Percentiles rank a stretch among this genome's conserved stretches.
Conservation (phyloP, 1,140 invertebrate species). For the Hylyphantes graminicola region DNA sequence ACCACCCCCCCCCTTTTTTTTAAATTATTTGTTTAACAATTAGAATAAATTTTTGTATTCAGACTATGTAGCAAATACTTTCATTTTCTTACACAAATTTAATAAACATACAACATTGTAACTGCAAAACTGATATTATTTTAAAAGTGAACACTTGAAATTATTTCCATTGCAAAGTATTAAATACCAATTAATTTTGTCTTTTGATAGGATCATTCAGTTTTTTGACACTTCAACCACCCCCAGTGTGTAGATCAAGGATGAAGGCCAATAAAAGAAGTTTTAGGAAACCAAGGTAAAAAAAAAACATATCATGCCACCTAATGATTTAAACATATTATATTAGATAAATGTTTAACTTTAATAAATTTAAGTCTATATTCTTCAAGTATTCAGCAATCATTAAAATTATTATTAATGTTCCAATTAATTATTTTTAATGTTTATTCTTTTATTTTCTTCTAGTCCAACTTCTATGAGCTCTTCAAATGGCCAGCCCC, state of each 20-base stretch:
- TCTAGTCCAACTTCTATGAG: constrained; percentile 66
- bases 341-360: no score
- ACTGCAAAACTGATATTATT: no score
- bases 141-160: not conserved
- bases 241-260: constrained; percentile 63
- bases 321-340: no score
- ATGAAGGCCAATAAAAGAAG: constrained; percentile 60
- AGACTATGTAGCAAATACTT: no score
- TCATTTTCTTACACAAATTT: no score
- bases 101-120: no score
- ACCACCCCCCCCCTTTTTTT: no score
- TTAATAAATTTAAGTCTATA: no score
- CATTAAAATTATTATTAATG: no score
- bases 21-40: no score
- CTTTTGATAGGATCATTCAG: constrained; percentile 34
- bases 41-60: no score
- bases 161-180: not conserved
- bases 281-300: constrained; percentile 61
- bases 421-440: not conserved
- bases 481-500: constrained; percentile 38
- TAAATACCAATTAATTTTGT: not conserved
- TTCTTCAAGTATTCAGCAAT: no score
- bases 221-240: constrained; percentile 62
- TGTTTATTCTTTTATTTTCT: constrained; percentile 63
- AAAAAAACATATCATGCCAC: not conserved